A percentile compares a stretch with the other conserved stretches of the same genome.
These are phyloP conservation scores for Stichodactyla mertensii DNA, from an alignment of 64 coral and sea anemone genomes.

Conservation along the genomic window DNA sequence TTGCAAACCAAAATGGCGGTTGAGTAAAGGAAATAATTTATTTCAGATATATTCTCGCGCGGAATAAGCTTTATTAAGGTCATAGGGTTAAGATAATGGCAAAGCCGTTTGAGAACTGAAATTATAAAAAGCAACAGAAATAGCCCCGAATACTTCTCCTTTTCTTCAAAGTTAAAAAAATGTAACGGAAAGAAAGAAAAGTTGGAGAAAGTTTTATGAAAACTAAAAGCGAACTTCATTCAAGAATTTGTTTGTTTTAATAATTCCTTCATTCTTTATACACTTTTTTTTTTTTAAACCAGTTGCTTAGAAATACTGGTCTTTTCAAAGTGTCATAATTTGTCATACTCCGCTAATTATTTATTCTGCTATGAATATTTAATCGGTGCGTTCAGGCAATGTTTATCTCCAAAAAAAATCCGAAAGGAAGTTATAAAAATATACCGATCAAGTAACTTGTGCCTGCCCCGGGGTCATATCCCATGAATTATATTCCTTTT, in stretches of 20 bases:
- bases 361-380: neutral
- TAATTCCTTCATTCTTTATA: neutral
- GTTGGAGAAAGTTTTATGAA: neutral
- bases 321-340: neutral
- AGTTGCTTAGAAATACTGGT: neutral
- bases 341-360: neutral
- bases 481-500: neutral
- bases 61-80: neutral
- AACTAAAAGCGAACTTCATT: neutral
- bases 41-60: neutral
- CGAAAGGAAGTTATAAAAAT: constrained; percentile 13
- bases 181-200: neutral
- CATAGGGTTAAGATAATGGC: neutral
- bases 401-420: constrained; percentile 7
- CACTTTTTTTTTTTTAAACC: neutral
- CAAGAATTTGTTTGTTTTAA: neutral
- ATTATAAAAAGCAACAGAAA: neutral
- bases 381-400: neutral
- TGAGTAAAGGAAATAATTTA: neutral
- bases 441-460: neutral
- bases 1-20: neutral
- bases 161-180: neutral
- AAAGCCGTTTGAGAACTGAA: neutral
- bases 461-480: neutral
- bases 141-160: neutral